A percentile compares a stretch with the other conserved stretches of the same genome.
phyloP scores from a whole-genome alignment of 2,888 invertebrate genomes.

The Achlya flavicornis region DNA sequence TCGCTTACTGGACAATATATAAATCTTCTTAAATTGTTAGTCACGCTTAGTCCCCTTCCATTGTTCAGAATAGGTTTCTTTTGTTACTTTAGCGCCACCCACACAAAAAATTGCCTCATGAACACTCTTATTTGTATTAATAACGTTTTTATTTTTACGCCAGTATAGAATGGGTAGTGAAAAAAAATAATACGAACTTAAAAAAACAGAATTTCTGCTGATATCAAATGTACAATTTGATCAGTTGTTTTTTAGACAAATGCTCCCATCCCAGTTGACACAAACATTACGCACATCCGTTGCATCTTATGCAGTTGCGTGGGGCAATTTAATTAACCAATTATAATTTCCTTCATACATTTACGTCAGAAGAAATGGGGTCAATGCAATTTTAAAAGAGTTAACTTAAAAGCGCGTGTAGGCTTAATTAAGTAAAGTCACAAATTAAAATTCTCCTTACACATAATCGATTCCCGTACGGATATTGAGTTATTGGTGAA shows the following conservation, averaged over 20 bases:
- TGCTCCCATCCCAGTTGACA: constrained; percentile 47
- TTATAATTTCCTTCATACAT: constrained; percentile 46
- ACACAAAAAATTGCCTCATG: constrained; percentile 22
- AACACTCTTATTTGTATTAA: background rate
- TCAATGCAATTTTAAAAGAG: constrained; percentile 37
- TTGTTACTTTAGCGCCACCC: constrained; percentile 29
- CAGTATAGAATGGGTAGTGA: background rate
- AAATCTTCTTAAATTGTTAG: constrained; percentile 26
- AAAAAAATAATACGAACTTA: background rate
- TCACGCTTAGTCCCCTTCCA: constrained; percentile 31
- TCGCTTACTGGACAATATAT: constrained; percentile 10
- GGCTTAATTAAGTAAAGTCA: background rate
- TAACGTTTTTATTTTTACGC: background rate
- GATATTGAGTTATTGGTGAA: too few species aligned
- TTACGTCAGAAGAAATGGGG: constrained; percentile 47
- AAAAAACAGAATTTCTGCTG: background rate
- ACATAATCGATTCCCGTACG: background rate
- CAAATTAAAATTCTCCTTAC: background rate
- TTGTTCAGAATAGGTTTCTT: constrained; percentile 30
- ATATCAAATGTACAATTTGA: background rate
- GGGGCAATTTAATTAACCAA: constrained; percentile 70
- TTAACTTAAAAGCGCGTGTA: background rate
- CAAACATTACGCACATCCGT: constrained; percentile 74
- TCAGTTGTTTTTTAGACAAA: constrained; percentile 34
- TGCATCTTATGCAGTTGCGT: constrained; percentile 65